Evolutionary conservation across 2,113 vertebrate species (phyloP), one percentile per base, ranked within the genome.

Genomic region (Ailuropoda melanoleuca): DNA sequence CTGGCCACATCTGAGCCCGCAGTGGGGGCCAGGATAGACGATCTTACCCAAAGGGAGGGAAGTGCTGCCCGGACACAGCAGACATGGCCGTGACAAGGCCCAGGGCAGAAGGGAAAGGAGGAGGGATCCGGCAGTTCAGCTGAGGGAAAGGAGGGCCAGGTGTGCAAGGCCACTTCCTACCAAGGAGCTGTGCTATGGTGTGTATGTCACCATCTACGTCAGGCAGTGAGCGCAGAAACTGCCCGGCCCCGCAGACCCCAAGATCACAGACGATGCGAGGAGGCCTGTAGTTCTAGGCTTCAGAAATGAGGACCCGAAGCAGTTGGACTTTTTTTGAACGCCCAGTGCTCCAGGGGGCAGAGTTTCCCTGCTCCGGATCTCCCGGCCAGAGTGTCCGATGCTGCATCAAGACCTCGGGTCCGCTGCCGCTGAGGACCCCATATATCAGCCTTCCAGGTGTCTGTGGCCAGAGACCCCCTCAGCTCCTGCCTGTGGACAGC

Each of bases 11-110:
- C 66, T 26, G 43, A 43, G 86, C 34, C 37, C 68, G 4, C 17
- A 3, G 5, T n/a, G 53, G 68, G 31, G 48, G 3, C 62, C 11
- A 0, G 53, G 64, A 29, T 43, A 56, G 50, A 10, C 24, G 8
- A 21, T 29, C 60, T 53, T 34, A 17, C 18, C 23, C 15, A 37
- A 15, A 11, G 23, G 31, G 17, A 24, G 39, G 58, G 23, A 1
- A 12, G 2, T 1, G 0, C 26, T 46, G 66, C 29, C 26, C 0
- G 4, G 6, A 6, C 29, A 8, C 6, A 14, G 26, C 24, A 56
- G 48, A 53, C 4, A 1, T 6, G 4, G 77, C 19, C 14, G 21
- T 17, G 4, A 50, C 3, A 21, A 87, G 74, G 26, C 43, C 11
- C 34, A 43, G 60, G 34, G 37, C 80, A 64, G 9, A 21, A 10